Base-by-base conservation (phyloP, 2,888 invertebrate genomes). In the Ormyrus thymus region DNA sequence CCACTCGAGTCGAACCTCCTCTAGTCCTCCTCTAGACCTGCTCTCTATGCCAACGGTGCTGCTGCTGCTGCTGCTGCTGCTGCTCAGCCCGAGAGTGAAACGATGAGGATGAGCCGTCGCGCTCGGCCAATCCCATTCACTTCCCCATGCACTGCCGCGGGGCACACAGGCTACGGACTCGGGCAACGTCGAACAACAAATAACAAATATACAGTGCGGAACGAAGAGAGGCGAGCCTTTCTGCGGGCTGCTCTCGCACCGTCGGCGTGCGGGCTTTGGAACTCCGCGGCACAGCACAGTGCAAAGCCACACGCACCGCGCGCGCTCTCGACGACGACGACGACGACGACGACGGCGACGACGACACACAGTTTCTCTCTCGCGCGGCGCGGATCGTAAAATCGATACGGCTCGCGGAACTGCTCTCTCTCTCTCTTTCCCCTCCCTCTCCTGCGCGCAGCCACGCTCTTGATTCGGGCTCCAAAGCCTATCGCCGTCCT, bases 401-500 rank as follows among this genome's bases (percentile, higher is more conserved):
- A 95, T 95, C 95, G 95, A 95, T 95, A 94, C 92, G 92, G 92
- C 92, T 93, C 92, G 87, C 93, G 92, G 29, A 92, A 88, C 87
- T 61, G 45, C 56, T n/a, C 50, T 59, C 66, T 64, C 51, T 13
- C 50, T 74, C 58, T 56, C 55, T 92, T 90, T 91, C 92, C 92
- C 93, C 9, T 51, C 55, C 92, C 90, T 91, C 92, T 92, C 93
- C 9, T 51, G 51, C 10, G 10, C 10, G 10, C 51, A 10, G 51
- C 8, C 51, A 51, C 90, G 91, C 92, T 55, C 43, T 53, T 9
- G 90, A 90, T 29, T 29, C 29, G 29, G 29, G 29, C 29, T 29
- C 29, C 29, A 4, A 29, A 29, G 29, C 91, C 92, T 43, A 13
- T 68, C 55, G 4, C 45, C 53, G 8, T 53, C 68, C 43, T 56